Evolutionary conservation across 1,140 invertebrate genomes (phyloP).

Genomic region (Trachelipus rathkii): DNA sequence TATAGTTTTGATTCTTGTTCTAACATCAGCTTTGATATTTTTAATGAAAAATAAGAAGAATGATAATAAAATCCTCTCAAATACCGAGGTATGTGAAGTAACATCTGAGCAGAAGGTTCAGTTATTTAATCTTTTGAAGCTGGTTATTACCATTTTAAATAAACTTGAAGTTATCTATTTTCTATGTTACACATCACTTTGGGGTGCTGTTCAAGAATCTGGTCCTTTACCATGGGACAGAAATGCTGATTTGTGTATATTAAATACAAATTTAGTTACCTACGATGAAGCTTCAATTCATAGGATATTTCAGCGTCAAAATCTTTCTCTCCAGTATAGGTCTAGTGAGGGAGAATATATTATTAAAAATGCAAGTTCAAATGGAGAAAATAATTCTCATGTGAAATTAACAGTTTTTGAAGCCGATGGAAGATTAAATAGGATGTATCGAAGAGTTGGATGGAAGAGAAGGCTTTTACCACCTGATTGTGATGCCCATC

Average conservation of each 20-base stretch:
- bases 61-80: neutral
- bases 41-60: neutral
- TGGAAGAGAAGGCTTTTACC: constrained; percentile 58
- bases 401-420: constrained; percentile 46
- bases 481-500: constrained; percentile 57
- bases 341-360: constrained; percentile 52
- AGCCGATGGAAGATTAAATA: constrained; percentile 48
- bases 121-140: neutral
- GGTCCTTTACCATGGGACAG: constrained; percentile 54
- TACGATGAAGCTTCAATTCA: constrained; percentile 52
- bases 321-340: constrained; percentile 51
- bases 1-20: neutral
- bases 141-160: neutral
- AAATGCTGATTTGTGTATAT: constrained; percentile 54
- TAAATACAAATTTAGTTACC: constrained; percentile 51
- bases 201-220: constrained; percentile 54
- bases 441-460: constrained; percentile 56
- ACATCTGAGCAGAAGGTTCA: neutral
- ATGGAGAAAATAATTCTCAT: constrained; percentile 21
- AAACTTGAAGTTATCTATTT: constrained; percentile 49
- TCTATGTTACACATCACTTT: constrained; percentile 57
- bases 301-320: constrained; percentile 49
- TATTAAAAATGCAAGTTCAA: constrained; percentile 44
- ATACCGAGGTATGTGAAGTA: neutral
- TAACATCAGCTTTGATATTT: neutral